Evolutionary conservation across 1,140 invertebrate species (phyloP), one percentile per base, ranked within the genome.

Genomic region (Pararge aegeria): DNA sequence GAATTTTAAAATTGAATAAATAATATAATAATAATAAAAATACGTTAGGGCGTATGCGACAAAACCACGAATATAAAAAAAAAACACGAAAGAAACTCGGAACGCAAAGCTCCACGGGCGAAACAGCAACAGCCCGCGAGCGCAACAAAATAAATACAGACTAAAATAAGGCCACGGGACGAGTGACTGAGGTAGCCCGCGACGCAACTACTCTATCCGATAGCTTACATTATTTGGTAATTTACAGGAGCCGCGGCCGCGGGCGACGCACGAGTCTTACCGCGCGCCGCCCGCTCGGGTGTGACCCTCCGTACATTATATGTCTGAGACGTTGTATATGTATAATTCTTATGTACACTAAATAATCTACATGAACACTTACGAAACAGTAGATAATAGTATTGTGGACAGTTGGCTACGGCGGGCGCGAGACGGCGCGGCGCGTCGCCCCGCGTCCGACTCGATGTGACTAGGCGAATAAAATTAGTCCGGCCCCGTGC

Each of bases 111-210:
- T 75, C 80, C 70, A 65, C 69, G 79, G 83, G 77, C 82, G 80
- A 81, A 88, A 88, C 85, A 87, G 73, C 83, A 85, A 88, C 82
- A 85, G 75, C 78, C 83, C 82, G 57, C 75, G 80, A 77, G 80
- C 80, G 78, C 80, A 87, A 87, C 87, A 85, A 87, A 88, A 89
- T 83, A 87, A 87, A 87, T 89, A 87, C 73, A 83, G 61, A 80
- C 81, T 82, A 83, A 79, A 72, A 79, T 81, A 83, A 82, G 81
- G 81, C 73, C 83, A 83, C 83, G 85, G 82, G 81, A 75, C 78
- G 82, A 82, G 81, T 86, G 85, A 86, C 81, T 87, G 82, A 87
- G 84, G 84, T 87, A 87, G 82, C 84, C 82, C 84, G 79, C 84
- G 82, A 87, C 81, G 77, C 80, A 75, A 81, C 80, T 83, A 84